A percentile compares a stretch with the other conserved stretches of the same genome.
Conservation (phyloP, 2,113 vertebrate genomes). For the Pycnonotus jocosus region DNA sequence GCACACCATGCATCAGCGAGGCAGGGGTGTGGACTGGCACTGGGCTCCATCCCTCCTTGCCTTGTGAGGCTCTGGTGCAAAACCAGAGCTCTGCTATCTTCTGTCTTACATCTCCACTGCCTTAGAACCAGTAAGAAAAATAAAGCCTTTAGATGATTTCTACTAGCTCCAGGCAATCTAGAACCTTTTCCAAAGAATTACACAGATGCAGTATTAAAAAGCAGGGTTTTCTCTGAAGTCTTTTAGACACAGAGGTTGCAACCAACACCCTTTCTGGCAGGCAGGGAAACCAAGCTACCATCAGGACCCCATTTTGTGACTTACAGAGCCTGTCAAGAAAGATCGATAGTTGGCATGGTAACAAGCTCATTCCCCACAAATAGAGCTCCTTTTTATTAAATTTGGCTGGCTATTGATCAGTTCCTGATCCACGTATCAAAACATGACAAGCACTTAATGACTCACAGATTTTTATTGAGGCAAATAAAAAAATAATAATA, state of each 20-base stretch:
- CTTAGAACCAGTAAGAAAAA: neutral
- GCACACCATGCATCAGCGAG: accelerated
- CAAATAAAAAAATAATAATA: constrained; percentile 35
- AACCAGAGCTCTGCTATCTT: neutral
- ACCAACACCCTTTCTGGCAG: constrained; percentile 1
- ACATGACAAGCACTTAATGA: constrained; percentile 70
- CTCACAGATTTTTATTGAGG: constrained; percentile 48
- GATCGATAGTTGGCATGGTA: constrained; percentile 79
- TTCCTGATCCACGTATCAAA: constrained; percentile 66
- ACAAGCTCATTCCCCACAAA: constrained; percentile 70
- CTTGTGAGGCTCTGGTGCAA: neutral
- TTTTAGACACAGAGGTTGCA: neutral
- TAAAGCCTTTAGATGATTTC: neutral
- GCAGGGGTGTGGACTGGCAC: accelerated
- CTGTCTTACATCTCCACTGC: neutral
- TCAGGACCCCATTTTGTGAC: constrained; percentile 61
- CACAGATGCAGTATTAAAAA: neutral
- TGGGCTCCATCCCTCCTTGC: neutral
- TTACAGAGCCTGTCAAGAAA: constrained; percentile 54
- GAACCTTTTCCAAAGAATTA: constrained; percentile 6
- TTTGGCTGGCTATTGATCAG: constrained; percentile 73
- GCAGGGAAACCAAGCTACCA: constrained; percentile 10
- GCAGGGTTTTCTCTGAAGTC: neutral
- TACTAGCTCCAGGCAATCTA: neutral
- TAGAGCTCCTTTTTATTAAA: constrained; percentile 73